phyloP scores from a whole-genome alignment of 2,113 vertebrate species.

The Barbus barbus region DNA sequence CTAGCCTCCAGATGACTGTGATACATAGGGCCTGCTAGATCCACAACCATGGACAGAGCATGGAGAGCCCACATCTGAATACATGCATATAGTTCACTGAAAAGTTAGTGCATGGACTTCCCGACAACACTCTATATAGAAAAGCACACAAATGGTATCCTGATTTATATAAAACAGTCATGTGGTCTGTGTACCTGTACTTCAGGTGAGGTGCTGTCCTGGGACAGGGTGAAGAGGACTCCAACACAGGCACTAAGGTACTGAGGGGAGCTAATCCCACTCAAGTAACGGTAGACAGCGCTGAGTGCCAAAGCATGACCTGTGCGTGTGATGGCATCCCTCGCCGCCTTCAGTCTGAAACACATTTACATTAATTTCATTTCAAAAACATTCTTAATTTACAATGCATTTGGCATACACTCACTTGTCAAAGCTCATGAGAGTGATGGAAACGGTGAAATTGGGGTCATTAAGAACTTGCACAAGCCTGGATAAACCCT shows the following conservation, averaged over 20 bases:
- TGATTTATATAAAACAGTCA: background rate
- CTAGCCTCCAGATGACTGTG: constrained; percentile 82
- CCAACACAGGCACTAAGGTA: constrained; percentile 87
- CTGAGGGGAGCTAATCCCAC: constrained; percentile 84
- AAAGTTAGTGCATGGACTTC: background rate
- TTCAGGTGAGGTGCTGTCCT: constrained; percentile 93
- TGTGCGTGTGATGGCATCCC: constrained; percentile 87
- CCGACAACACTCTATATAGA: background rate
- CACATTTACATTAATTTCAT: background rate
- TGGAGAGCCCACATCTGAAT: constrained; percentile 84
- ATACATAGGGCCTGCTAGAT: constrained; percentile 84
- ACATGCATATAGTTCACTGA: background rate
- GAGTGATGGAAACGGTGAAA: constrained; percentile 83
- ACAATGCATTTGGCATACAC: constrained; percentile 50
- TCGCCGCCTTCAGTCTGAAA: constrained; percentile 84
- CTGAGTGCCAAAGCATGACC: constrained; percentile 88
- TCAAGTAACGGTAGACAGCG: constrained; percentile 83
- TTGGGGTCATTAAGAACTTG: constrained; percentile 82
- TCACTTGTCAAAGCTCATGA: constrained; percentile 93
- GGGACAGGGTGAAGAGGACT: constrained; percentile 89
- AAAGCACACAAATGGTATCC: background rate
- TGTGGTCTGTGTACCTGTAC: constrained; percentile 80
- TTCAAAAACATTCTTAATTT: background rate
- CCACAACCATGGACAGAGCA: constrained; percentile 84
- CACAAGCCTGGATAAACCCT: constrained; percentile 84